Evolutionary conservation across 2,888 invertebrate genomes (phyloP).

Genomic region (Heliconius ismenius): DNA sequence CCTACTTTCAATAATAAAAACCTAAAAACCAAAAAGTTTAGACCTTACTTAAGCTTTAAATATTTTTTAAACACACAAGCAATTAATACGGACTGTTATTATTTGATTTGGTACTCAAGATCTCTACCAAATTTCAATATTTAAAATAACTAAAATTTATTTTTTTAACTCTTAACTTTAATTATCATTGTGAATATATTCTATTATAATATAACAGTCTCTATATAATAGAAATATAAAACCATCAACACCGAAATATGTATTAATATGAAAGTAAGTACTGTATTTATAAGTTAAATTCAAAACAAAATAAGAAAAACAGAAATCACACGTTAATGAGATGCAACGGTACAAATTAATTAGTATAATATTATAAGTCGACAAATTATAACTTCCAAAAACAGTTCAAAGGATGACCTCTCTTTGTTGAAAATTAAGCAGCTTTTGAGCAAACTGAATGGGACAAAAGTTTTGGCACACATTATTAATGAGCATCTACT

Average conservation of each 20-base stretch:
- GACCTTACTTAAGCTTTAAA: too few species aligned
- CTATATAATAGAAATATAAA: background rate
- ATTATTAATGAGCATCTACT: constrained; percentile 34
- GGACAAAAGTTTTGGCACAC: constrained; percentile 32
- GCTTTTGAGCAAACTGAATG: constrained; percentile 36
- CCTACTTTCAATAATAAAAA: too few species aligned
- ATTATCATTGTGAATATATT: too few species aligned
- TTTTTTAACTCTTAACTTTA: too few species aligned
- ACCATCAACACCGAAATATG: background rate
- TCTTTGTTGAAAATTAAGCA: constrained; percentile 36
- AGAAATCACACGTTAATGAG: background rate
- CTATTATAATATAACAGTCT: background rate
- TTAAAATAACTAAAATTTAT: too few species aligned
- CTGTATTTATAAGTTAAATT: background rate
- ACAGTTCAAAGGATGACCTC: constrained; percentile 37
- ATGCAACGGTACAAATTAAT: constrained; percentile 23
- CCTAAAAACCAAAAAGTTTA: too few species aligned
- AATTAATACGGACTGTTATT: too few species aligned
- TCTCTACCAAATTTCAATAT: too few species aligned
- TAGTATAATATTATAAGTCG: constrained; percentile 22
- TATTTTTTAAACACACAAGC: too few species aligned
- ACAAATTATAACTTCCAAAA: constrained; percentile 33
- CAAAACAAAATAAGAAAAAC: constrained; percentile 7
- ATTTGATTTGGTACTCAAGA: too few species aligned
- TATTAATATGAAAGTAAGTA: background rate